Evolutionary conservation across 2,113 vertebrate genomes (phyloP).

Genomic region (Mesocricetus auratus): DNA sequence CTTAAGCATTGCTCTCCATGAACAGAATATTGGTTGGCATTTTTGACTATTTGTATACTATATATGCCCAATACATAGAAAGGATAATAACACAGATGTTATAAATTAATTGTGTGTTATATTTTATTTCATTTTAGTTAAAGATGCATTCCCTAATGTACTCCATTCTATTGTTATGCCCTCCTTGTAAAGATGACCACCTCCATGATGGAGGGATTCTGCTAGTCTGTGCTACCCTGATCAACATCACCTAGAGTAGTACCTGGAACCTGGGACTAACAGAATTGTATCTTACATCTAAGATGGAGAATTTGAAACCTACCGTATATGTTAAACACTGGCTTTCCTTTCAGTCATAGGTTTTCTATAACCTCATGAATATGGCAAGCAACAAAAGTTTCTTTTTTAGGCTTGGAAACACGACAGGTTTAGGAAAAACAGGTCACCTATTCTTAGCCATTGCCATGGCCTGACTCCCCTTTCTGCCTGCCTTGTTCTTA

Average conservation of each 20-base stretch:
- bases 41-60: background rate
- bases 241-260: background rate
- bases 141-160: background rate
- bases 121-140: background rate
- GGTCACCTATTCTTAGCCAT: constrained; percentile 15
- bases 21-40: background rate
- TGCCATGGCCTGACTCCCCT: background rate
- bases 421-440: constrained; percentile 34
- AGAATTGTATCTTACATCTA: background rate
- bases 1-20: background rate
- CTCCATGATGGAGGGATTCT: too few relatives aligned
- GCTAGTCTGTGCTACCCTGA: background rate
- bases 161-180: too few relatives aligned
- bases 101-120: background rate
- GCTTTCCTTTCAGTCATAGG: background rate
- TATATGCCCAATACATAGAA: background rate
- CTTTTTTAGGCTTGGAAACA: background rate
- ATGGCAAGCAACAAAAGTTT: background rate
- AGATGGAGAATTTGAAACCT: background rate
- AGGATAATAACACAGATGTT: background rate
- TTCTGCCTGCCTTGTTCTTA: constrained; percentile 30
- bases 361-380: background rate
- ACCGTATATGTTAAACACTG: background rate
- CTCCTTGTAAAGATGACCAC: background rate
- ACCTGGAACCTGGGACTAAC: background rate